Conservation (phyloP, 2,888 invertebrate species). For the Hofmannophila pseudospretella region DNA sequence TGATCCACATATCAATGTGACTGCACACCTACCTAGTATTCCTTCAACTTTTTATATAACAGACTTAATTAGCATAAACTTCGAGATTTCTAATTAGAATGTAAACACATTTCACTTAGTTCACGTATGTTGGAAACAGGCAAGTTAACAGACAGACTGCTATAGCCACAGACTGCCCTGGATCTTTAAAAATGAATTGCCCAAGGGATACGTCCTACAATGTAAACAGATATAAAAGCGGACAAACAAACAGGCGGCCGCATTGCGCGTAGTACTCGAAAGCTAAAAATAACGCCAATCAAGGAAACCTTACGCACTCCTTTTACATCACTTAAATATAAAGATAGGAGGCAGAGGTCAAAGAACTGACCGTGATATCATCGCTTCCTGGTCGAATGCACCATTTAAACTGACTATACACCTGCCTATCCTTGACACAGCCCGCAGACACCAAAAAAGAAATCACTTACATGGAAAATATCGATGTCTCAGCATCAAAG, state of each 20-base stretch:
- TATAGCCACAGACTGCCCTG: too few relatives aligned
- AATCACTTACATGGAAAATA: constrained; percentile 25
- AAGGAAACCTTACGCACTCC: constrained; percentile 37
- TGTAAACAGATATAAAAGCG: constrained; percentile 25
- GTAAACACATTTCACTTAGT: too few relatives aligned
- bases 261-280: constrained; percentile 35
- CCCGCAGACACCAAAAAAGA: constrained; percentile 13
- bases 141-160: too few relatives aligned
- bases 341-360: constrained; percentile 31
- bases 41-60: too few relatives aligned
- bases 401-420: constrained; percentile 37
- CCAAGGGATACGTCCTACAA: constrained; percentile 12
- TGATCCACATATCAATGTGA: too few relatives aligned
- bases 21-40: too few relatives aligned
- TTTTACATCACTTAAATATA: constrained; percentile 5
- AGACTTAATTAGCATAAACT: too few relatives aligned
- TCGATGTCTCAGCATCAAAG: constrained; percentile 28
- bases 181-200: constrained; percentile 5
- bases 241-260: constrained; percentile 46
- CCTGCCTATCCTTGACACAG: constrained; percentile 10
- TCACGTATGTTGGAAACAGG: too few relatives aligned
- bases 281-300: constrained; percentile 61
- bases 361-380: constrained; percentile 60
- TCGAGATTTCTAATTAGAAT: too few relatives aligned
- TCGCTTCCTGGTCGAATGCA: constrained; percentile 47